phyloP scores from a whole-genome alignment of 2,888 invertebrate species.

The Coelopa pilipes region DNA sequence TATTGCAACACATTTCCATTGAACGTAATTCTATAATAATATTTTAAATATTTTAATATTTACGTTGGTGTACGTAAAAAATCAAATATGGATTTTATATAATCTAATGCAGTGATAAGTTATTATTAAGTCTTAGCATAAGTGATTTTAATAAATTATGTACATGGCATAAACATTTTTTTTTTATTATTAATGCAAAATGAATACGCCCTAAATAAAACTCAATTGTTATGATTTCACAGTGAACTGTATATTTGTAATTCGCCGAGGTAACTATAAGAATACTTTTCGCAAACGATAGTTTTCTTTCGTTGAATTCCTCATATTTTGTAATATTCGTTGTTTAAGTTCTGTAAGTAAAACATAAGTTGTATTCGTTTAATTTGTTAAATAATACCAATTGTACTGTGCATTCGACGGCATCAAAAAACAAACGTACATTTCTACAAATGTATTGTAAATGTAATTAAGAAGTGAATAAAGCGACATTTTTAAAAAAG shows the following conservation, averaged over 20 bases:
- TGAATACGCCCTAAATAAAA: too few species aligned
- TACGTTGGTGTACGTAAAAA: not conserved
- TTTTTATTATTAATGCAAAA: not conserved
- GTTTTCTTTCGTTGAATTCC: not conserved
- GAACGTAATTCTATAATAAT: not conserved
- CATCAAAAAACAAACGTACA: not conserved
- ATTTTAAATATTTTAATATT: not conserved
- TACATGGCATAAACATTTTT: not conserved
- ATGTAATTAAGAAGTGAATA: not conserved
- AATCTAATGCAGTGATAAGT: too few species aligned
- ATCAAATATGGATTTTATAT: too few species aligned
- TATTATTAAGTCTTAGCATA: too few species aligned
- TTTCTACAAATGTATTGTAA: not conserved
- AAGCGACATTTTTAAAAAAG: not conserved
- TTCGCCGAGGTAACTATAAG: not conserved
- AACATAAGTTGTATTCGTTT: not conserved
- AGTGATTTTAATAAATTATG: not conserved
- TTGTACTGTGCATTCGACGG: not conserved
- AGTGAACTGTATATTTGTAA: too few species aligned
- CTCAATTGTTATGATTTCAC: too few species aligned
- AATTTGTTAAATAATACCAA: not conserved
- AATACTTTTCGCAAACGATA: conserved; percentile 3
- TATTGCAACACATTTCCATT: conserved; percentile 22
- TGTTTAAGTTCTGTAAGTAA: conserved; percentile 22
- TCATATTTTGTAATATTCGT: not conserved